Evolutionary conservation across 2,888 invertebrate genomes (phyloP), one percentile per base, ranked within the genome.

Genomic region (Patella depressa): DNA sequence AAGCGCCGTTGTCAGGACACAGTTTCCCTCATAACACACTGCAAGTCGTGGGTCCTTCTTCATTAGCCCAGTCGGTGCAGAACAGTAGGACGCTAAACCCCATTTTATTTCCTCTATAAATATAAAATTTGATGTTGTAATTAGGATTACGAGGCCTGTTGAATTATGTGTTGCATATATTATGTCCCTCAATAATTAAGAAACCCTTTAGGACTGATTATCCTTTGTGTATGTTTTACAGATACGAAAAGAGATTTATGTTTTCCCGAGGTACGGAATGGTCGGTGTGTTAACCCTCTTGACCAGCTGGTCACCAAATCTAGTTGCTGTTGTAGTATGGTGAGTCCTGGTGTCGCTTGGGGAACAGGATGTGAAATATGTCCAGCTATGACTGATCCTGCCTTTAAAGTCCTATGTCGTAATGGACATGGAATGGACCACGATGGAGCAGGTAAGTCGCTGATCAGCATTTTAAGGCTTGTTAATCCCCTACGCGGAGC

Each of bases 241-340:
- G 97, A 97, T 88, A 95, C 95, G n/a, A 93, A 95, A 77, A 93
- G 95, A 90, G 96, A 96, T 87, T 92, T 96, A 74, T 97, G 97
- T 91, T 96, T 96, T 91, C 94, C 95, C 83, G 94, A 95, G 53
- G 89, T 96, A 93, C 90, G 94, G 94, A 88, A 95, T 81, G 96
- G 95, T 0, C 94, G 95, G 79, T 97, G 97, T 88, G 93, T 94
- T 76, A 95, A 95, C 81, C 96, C 96, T 0, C 95, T 95, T 0
- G 93, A 94, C 3, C 94, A 94, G 14, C 94, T 96, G 0, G 95
- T 96, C n/a, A 96, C 96, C 0, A 95, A 95, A 88, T 96, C 96
- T 0, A 95, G 95, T 87, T 97, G 96, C 85, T 97, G 97, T 89
- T 97, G 97, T 90, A 95, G 95, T 14, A 93, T 95, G 83, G 82